Percentiles rank a stretch among this genome's conserved stretches.
These are phyloP conservation scores for Dexiosoma caninum DNA, from an alignment of 2,888 invertebrate genomes.

Conservation along the genomic window DNA sequence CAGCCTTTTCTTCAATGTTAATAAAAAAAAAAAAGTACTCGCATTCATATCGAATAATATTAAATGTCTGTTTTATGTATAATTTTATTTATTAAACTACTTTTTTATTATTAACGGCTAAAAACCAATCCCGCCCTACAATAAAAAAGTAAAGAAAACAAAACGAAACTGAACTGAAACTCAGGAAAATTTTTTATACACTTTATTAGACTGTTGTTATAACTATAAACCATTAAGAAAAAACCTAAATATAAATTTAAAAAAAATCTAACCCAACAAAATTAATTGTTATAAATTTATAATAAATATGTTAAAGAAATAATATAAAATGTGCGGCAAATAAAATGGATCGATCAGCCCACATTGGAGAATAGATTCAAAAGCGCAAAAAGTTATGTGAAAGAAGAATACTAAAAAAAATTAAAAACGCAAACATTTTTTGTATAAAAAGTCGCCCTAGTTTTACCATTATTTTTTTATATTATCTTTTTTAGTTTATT, in stretches of 20 bases:
- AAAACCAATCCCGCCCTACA: not conserved
- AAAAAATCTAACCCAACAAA: not conserved
- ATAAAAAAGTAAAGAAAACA: conserved; percentile 1
- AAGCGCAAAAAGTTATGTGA: not conserved
- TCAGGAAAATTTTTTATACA: conserved; percentile 50
- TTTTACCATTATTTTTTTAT: conserved; percentile 10
- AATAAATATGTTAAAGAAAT: not conserved
- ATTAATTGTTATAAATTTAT: not conserved
- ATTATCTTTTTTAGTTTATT: not conserved
- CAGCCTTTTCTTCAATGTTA: conserved; percentile 39
- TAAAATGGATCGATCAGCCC: not conserved
- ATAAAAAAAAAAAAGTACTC: conserved; percentile 20
- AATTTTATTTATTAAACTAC: not conserved
- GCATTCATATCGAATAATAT: conserved; percentile 27
- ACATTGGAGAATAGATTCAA: not conserved
- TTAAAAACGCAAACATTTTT: not conserved
- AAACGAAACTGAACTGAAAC: conserved; percentile 6
- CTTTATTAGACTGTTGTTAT: conserved; percentile 52
- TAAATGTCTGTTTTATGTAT: not conserved
- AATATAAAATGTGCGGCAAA: not conserved
- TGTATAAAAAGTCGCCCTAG: conserved; percentile 22
- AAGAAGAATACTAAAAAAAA: not conserved
- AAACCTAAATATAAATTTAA: not conserved
- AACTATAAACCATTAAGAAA: conserved; percentile 31
- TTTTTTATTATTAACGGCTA: not conserved